phyloP scores from a whole-genome alignment of 2,888 invertebrate genomes.

The Eupithecia inturbata region DNA sequence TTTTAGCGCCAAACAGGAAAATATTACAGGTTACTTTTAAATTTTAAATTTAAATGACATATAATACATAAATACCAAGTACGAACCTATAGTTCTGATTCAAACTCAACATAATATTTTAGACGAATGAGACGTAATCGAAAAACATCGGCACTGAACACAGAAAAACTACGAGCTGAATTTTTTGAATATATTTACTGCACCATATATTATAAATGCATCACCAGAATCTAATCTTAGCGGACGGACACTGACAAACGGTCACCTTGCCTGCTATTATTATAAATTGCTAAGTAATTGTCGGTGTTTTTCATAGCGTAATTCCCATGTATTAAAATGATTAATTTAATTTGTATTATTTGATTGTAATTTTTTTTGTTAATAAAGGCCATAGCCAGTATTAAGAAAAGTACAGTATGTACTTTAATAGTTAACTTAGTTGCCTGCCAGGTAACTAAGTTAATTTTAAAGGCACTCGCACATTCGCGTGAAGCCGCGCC shows the following conservation, averaged over 20 bases:
- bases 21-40: background rate
- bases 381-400: too few relatives aligned
- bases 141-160: background rate
- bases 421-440: too few relatives aligned
- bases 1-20: background rate
- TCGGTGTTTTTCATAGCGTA: constrained; percentile 22
- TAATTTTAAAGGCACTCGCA: background rate
- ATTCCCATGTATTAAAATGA: constrained; percentile 12
- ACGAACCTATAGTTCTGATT: background rate
- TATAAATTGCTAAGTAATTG: constrained; percentile 34
- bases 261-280: constrained; percentile 39
- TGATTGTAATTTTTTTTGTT: too few relatives aligned
- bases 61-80: background rate
- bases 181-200: background rate
- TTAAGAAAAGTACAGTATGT: too few relatives aligned
- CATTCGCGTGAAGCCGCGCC: background rate
- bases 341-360: too few relatives aligned
- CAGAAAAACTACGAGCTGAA: background rate
- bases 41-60: background rate
- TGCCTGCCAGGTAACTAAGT: background rate
- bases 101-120: background rate
- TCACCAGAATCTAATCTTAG: constrained; percentile 26
- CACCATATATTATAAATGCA: constrained; percentile 19
- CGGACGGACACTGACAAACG: constrained; percentile 15
- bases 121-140: background rate